phyloP scores from a whole-genome alignment of 2,888 invertebrate species.

The Rhynchonema sp. region DNA sequence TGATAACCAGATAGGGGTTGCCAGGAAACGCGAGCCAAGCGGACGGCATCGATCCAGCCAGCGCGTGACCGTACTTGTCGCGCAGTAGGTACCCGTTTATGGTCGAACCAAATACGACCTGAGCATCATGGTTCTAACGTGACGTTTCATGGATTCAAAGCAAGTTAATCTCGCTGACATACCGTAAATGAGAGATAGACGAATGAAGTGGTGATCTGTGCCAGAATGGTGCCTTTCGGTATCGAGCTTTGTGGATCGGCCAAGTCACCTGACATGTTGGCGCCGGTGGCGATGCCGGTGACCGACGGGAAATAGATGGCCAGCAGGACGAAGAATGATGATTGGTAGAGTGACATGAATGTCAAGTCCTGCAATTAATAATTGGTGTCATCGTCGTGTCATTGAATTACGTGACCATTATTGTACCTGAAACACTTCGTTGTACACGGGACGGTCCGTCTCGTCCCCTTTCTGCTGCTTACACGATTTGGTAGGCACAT shows the following conservation, averaged over 20 bases:
- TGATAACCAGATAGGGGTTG: constrained; percentile 73
- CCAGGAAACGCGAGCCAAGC: constrained; percentile 95
- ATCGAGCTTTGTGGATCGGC: constrained; percentile 89
- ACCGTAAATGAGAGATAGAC: constrained; percentile 68
- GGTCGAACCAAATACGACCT: constrained; percentile 56
- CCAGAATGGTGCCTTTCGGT: constrained; percentile 82
- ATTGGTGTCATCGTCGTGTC: too few species aligned
- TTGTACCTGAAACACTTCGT: too few species aligned
- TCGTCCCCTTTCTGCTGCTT: too few species aligned
- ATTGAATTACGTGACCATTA: too few species aligned
- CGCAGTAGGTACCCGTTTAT: constrained; percentile 75
- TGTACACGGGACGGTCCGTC: too few species aligned
- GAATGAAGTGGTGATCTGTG: constrained; percentile 78
- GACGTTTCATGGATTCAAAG: background rate
- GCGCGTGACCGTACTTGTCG: constrained; percentile 93
- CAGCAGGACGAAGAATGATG: constrained; percentile 68
- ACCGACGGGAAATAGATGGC: constrained; percentile 99
- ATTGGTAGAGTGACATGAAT: too few species aligned
- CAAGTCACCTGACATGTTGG: constrained; percentile 5
- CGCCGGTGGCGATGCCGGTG: constrained; percentile 81
- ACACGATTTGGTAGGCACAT: too few species aligned
- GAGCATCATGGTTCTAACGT: background rate
- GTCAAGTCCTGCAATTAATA: too few species aligned
- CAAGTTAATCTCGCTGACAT: too few species aligned
- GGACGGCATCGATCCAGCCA: constrained; percentile 77